Evolutionary conservation across 2,797 vertebrate genomes (phyloP), one percentile per base, ranked within the genome.

Genomic region (Onychomys torridus): DNA sequence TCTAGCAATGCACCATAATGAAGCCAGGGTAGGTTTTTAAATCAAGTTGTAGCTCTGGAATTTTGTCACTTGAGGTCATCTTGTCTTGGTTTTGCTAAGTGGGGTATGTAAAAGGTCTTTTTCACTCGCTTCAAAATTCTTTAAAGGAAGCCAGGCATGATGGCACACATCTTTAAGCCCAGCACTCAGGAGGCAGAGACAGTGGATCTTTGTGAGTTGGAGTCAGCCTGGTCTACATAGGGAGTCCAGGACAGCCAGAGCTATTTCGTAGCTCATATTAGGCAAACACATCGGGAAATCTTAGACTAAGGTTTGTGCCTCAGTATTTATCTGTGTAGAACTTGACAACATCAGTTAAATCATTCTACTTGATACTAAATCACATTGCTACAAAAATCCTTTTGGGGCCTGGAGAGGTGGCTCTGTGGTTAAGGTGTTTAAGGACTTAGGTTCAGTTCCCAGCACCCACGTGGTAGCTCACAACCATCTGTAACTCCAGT

Each of bases 281-380:
- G 29, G 29, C 67, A 91, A 92, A 85, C 5, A 89, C 5, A 90
- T 75, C n/a, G 87, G 83, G 78, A 96, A 67, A 83, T 75, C 91
- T 75, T 61, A 91, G 49, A 85, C 73, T 92, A 94, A 46, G 77
- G 8, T 85, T 93, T 93, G 79, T 69, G 79, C 46, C 32, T 96
- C 73, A 61, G 92, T 79, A 52, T 67, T 95, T 95, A 93, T 90
- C 88, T 81, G 40, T 77, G 67, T 4, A 89, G 49, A 67, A 63
- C 69, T 63, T 83, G 37, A 63, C 87, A 78, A 91, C 11, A 21
- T 81, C n/a, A 37, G 37, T 61, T 95, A 91, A 91, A 93, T 94
- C 75, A 91, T 85, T 88, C 81, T 89, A 67, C 87, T 81, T 77
- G 81, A 94, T 34, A 89, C 57, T 88, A 93, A 96, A 63, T 95